phyloP scores from a whole-genome alignment of 2,797 vertebrate genomes.

The Mionectes olivaceus region DNA sequence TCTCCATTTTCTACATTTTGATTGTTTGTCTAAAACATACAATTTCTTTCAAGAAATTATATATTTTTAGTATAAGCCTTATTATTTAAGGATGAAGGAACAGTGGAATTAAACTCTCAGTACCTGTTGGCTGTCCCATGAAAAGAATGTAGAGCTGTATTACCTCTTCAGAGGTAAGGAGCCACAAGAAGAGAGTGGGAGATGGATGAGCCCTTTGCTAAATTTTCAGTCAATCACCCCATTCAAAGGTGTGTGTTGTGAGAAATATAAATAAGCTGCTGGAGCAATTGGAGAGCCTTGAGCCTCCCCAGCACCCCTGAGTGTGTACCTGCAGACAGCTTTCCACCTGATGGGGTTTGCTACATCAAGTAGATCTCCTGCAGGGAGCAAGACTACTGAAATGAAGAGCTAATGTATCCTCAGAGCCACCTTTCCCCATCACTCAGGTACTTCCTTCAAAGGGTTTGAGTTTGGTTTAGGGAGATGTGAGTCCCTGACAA shows the following conservation, averaged over 20 bases:
- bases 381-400: background rate
- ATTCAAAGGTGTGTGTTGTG: background rate
- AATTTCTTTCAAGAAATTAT: background rate
- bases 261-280: background rate
- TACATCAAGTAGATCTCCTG: background rate
- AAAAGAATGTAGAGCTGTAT: background rate
- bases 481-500: fast-evolving
- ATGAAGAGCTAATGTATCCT: background rate
- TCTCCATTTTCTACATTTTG: background rate
- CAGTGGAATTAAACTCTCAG: background rate
- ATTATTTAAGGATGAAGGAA: background rate
- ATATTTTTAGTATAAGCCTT: background rate
- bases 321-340: background rate
- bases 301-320: background rate
- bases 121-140: background rate
- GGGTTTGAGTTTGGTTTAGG: background rate
- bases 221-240: background rate
- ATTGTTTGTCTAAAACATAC: background rate
- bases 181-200: background rate
- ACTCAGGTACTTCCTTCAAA: background rate
- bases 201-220: background rate
- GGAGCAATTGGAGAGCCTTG: background rate
- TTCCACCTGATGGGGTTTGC: fast-evolving
- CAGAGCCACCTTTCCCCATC: background rate
- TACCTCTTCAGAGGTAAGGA: background rate